A percentile compares a stretch with the other conserved stretches of the same genome.
Evolutionary conservation across 1,140 invertebrate genomes (phyloP).

Genomic region (Odontomachus brunneus): DNA sequence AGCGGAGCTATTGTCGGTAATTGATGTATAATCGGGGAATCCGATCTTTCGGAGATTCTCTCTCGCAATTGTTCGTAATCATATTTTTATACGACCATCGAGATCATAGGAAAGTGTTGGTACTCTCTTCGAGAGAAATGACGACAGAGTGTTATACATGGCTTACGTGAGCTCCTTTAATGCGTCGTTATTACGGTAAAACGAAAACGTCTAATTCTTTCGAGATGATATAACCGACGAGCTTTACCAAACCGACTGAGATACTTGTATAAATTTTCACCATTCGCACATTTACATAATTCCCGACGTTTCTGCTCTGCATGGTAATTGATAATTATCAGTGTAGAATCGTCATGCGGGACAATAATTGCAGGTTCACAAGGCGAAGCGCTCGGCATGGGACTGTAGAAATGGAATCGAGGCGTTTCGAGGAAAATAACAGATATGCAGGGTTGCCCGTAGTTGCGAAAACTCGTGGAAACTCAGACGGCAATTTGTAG

Average conservation of each 20-base stretch:
- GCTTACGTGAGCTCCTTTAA: constrained; percentile 13
- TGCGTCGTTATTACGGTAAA: constrained; percentile 7
- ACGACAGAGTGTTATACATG: background rate
- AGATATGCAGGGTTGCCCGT: constrained; percentile 10
- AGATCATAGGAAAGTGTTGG: background rate
- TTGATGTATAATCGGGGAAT: background rate
- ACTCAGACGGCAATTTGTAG: constrained; percentile 38
- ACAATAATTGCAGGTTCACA: constrained; percentile 43
- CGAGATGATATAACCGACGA: constrained; percentile 2
- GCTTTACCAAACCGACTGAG: constrained; percentile 24
- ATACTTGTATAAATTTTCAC: background rate
- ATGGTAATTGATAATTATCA: constrained; percentile 55
- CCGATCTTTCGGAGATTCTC: background rate
- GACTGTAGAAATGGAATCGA: constrained; percentile 47
- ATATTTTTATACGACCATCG: background rate
- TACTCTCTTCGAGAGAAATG: constrained; percentile 5
- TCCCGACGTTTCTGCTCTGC: constrained; percentile 19
- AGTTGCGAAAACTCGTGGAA: constrained; percentile 53
- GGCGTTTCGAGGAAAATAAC: constrained; percentile 37
- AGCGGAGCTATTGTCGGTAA: constrained; percentile 6
- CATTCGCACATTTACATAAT: constrained; percentile 34
- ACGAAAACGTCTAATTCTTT: constrained; percentile 13
- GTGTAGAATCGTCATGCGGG: constrained; percentile 26
- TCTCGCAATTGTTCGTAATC: background rate
- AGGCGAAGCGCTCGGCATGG: constrained; percentile 38